phyloP scores from a whole-genome alignment of 92 coral and sea anemone genomes.

The Zoanthus solanderi region DNA sequence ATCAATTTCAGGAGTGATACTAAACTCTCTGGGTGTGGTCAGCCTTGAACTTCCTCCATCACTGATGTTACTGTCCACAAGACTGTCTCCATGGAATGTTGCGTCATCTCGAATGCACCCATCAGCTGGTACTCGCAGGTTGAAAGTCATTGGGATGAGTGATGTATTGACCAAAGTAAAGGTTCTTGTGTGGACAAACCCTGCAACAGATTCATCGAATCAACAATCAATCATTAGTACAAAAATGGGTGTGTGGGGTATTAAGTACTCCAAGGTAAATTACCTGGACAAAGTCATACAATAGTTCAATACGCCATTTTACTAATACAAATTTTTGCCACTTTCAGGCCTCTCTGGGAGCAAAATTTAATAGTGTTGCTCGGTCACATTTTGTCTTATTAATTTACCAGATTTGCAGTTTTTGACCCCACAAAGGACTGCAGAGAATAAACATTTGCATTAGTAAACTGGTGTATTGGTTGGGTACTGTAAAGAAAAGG shows the following conservation, averaged over 20 bases:
- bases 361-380: too few species aligned
- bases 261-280: too few species aligned
- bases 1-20: constrained; percentile 77
- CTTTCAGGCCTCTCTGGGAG: too few species aligned
- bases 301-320: too few species aligned
- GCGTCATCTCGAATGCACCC: constrained; percentile 68
- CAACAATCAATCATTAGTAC: background rate
- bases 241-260: background rate
- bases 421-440: too few species aligned
- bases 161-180: constrained; percentile 93
- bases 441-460: too few species aligned
- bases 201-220: constrained; percentile 48
- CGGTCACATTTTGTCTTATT: too few species aligned
- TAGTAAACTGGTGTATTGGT: too few species aligned
- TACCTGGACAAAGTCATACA: too few species aligned
- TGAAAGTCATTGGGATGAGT: constrained; percentile 95
- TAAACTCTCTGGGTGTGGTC: constrained; percentile 87
- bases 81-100: constrained; percentile 58
- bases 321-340: too few species aligned
- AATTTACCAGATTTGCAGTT: too few species aligned
- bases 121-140: constrained; percentile 94
- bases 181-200: constrained; percentile 88
- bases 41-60: constrained; percentile 67
- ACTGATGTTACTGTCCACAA: constrained; percentile 86
- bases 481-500: too few species aligned